Evolutionary conservation across 2,888 invertebrate species (phyloP).

Genomic region (Melanotus villosus): DNA sequence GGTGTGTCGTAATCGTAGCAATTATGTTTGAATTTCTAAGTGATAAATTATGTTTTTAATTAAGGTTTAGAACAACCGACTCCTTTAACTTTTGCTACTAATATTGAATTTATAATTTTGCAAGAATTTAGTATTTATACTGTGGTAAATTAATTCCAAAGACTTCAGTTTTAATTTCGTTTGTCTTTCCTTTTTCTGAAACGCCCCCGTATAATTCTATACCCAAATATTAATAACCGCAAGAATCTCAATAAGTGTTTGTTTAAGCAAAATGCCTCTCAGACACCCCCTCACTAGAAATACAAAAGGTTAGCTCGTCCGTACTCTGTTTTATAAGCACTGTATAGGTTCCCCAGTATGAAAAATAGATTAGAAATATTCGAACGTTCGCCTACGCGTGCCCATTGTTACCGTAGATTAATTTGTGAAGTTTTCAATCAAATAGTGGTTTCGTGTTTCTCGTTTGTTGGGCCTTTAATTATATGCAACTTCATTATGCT

Average conservation of each 20-base stretch:
- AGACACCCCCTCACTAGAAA: slow-evolving; percentile 17
- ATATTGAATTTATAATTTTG: no score
- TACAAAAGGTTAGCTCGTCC: background rate
- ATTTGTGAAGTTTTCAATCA: slow-evolving; percentile 41
- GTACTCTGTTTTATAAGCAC: no score
- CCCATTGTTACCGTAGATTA: slow-evolving; percentile 40
- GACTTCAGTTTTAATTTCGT: no score
- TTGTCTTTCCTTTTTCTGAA: background rate
- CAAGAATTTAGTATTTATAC: no score
- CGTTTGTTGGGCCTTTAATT: no score
- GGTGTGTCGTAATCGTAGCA: no score
- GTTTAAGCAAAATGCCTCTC: slow-evolving; percentile 26
- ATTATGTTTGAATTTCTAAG: no score
- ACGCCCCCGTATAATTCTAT: background rate
- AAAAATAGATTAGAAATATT: slow-evolving; percentile 40
- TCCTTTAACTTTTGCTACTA: no score
- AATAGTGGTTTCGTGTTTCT: slow-evolving; percentile 46
- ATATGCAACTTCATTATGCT: no score
- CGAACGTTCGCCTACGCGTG: slow-evolving; percentile 35
- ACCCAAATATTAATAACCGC: slow-evolving; percentile 33
- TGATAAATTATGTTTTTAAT: no score
- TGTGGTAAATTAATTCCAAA: no score
- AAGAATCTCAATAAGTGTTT: slow-evolving; percentile 45
- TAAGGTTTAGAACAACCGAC: no score
- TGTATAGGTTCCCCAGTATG: slow-evolving; percentile 3